Evolutionary conservation across 2,113 vertebrate genomes (phyloP).

Genomic region (Nothoprocta pentlandii): DNA sequence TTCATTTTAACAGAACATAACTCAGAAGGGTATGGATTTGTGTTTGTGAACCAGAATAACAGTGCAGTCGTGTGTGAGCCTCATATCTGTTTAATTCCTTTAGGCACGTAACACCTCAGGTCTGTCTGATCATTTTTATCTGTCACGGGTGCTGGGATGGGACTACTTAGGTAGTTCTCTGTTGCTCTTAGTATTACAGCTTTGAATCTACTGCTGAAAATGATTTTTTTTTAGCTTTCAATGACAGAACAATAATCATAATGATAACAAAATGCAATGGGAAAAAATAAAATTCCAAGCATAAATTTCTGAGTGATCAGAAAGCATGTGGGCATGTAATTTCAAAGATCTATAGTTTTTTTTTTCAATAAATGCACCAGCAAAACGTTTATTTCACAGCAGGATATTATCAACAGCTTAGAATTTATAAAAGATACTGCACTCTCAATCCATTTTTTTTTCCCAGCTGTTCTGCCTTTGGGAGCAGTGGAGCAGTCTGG

Average conservation of each 20-base stretch:
- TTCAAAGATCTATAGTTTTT: conserved; percentile 32
- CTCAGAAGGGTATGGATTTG: neutral
- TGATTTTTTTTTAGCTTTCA: neutral
- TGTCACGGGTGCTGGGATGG: neutral
- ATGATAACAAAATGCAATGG: neutral
- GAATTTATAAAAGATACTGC: conserved; percentile 6
- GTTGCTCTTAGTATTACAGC: neutral
- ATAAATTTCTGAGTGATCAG: conserved; percentile 12
- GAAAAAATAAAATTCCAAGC: neutral
- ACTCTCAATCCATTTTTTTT: conserved; percentile 8
- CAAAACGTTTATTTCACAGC: conserved; percentile 34
- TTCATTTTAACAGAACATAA: neutral
- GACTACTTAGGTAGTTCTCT: neutral
- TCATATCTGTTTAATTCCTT: neutral
- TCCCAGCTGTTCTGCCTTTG: conserved; percentile 22
- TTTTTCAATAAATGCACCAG: conserved; percentile 15
- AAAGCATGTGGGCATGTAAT: neutral
- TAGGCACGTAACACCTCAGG: neutral
- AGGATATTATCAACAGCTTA: conserved; percentile 10
- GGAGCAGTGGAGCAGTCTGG: conserved; percentile 31
- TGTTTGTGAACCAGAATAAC: neutral
- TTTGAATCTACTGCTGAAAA: neutral
- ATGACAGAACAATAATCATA: neutral
- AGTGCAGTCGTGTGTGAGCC: neutral
- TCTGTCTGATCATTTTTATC: neutral